Evolutionary conservation across 2,888 invertebrate genomes (phyloP).

Genomic region (Metopia argyrocephala): DNA sequence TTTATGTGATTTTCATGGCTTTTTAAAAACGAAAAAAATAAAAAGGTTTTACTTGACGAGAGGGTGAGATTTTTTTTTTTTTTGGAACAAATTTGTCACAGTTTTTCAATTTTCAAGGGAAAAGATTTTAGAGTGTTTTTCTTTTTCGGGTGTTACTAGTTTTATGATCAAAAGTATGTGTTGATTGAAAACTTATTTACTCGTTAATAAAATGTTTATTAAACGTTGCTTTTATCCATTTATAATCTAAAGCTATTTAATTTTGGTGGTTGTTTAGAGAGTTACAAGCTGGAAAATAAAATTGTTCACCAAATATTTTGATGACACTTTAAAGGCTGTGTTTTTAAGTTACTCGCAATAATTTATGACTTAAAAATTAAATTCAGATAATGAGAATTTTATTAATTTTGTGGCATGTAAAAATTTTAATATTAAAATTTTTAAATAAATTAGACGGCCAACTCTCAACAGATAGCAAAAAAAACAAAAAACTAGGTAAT

Average conservation of each 20-base stretch:
- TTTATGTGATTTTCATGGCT: conserved; percentile 62
- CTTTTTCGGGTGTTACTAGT: conserved; percentile 31
- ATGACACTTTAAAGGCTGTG: not conserved
- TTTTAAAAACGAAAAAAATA: conserved; percentile 34
- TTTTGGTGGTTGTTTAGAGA: conserved; percentile 26
- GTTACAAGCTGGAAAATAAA: no score
- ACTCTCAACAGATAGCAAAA: no score
- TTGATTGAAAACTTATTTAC: conserved; percentile 53
- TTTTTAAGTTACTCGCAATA: not conserved
- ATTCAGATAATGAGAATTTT: no score
- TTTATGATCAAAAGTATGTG: conserved; percentile 37
- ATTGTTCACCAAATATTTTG: not conserved
- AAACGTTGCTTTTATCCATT: no score
- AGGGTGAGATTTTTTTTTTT: conserved; percentile 57
- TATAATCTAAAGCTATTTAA: not conserved
- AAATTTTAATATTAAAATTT: no score
- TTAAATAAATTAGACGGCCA: no score
- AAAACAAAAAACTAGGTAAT: no score
- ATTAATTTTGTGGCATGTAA: no score
- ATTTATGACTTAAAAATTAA: not conserved
- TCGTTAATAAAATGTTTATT: conserved; percentile 27
- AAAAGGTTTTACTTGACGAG: conserved; percentile 5
- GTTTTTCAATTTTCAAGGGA: conserved; percentile 29
- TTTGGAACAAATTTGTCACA: conserved; percentile 51
- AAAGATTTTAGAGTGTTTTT: conserved; percentile 3